phyloP scores from a whole-genome alignment of 2,797 vertebrate species.

The Macropodus opercularis region DNA sequence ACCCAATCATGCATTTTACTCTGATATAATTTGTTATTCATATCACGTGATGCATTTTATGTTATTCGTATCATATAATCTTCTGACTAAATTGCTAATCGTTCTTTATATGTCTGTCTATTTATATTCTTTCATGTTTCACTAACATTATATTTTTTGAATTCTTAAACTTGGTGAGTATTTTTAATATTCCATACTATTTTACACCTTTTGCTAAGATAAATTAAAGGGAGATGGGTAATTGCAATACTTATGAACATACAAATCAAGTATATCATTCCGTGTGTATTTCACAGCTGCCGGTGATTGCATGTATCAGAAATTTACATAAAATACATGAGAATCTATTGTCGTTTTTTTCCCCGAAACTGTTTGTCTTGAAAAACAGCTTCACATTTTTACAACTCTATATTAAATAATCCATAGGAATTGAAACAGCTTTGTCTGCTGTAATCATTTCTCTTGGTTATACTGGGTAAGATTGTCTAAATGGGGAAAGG shows the following conservation, averaged over 20 bases:
- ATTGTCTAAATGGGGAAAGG: background rate
- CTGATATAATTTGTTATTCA: background rate
- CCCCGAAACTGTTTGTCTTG: background rate
- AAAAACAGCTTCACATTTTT: background rate
- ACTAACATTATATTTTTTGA: background rate
- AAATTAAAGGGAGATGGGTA: background rate
- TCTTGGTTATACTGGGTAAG: background rate
- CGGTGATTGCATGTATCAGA: no score
- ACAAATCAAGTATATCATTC: background rate
- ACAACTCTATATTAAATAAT: background rate
- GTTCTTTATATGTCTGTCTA: background rate
- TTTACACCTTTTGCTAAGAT: background rate
- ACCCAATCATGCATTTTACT: no score
- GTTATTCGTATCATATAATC: background rate
- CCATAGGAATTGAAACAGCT: no score
- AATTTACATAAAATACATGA: no score
- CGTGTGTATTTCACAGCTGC: background rate
- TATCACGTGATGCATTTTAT: no score
- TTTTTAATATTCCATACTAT: slow-evolving; percentile 2
- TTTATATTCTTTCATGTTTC: background rate
- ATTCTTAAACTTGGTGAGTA: background rate
- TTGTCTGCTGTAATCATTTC: background rate
- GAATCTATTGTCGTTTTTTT: no score
- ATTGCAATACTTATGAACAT: slow-evolving; percentile 48
- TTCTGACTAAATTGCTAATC: background rate